Conservation (phyloP, 2,113 vertebrate species). For the Psophia crepitans region DNA sequence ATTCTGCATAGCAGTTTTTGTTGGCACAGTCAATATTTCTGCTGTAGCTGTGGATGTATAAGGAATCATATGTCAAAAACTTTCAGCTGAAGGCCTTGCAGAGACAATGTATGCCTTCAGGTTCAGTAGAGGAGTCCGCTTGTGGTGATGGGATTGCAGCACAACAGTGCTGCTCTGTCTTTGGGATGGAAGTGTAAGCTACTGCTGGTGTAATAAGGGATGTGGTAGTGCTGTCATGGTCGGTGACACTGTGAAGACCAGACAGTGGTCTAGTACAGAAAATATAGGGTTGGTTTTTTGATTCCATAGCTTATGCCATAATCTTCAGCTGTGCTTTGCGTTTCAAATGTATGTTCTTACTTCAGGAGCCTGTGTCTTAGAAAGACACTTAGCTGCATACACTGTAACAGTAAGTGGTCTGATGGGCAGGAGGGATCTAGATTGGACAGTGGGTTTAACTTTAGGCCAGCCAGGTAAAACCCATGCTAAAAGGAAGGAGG, state of each 20-base stretch:
- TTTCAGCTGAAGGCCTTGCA: background rate
- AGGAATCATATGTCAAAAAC: background rate
- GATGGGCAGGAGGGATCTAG: background rate
- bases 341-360: background rate
- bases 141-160: background rate
- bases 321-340: background rate
- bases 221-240: background rate
- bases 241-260: background rate
- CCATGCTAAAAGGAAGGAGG: background rate
- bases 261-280: background rate
- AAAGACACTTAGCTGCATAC: background rate
- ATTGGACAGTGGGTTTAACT: background rate
- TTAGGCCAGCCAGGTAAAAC: background rate
- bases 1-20: background rate
- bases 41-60: background rate
- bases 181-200: background rate
- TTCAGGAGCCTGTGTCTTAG: background rate
- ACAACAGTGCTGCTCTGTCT: background rate
- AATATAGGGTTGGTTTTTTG: background rate
- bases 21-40: background rate
- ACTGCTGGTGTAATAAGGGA: background rate
- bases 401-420: background rate
- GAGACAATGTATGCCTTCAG: background rate
- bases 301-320: background rate
- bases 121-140: background rate